Evolutionary conservation across 2,888 invertebrate species (phyloP), one percentile per base, ranked within the genome.

Genomic region (Petrolisthes manimaculis): DNA sequence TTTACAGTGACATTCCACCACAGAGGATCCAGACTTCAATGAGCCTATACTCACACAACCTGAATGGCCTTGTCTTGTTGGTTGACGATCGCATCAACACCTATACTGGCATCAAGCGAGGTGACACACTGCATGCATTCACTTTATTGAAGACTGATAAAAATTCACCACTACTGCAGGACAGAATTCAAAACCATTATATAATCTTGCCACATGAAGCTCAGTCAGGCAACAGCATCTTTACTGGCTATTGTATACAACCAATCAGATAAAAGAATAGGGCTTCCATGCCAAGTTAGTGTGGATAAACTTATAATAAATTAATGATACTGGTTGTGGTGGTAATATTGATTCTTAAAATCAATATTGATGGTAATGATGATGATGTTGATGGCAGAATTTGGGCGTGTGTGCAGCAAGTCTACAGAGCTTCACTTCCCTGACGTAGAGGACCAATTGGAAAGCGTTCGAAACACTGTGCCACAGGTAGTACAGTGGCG

Each of bases 361-460:
- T 21, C 6, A 75, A 75, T n/a, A 75, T n/a, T 75, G 56, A 21
- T 9, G n/a, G 54, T 54, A 6, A 54, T 21, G 5, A 21, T 53
- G 55, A n/a, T 56, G 56, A 21, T 18, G 55, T 80, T 14, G 18
- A 53, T n/a, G 61, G 37, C 92, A 95, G 96, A 95, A 91, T 95
- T 97, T 93, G 94, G 95, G 83, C 94, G 94, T 84, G 94, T 96
- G 80, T 96, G 96, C 92, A 95, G 96, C 92, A 94, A 95, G 92
- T 96, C 97, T 0, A 97, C 99, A 1, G 99, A 99, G 93, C 97
- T 99, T 93, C 99, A 99, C 94, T 99, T 99, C 93, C 94, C 95
- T 0, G 95, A 96, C 92, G 94, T 98, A 89, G 97, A 97, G 91
- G 95, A 95, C 90, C 99, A 99, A 94, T 94, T 99, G 90, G 95